Conservation (phyloP, 2,888 invertebrate genomes). For the Diarsia mendica region DNA sequence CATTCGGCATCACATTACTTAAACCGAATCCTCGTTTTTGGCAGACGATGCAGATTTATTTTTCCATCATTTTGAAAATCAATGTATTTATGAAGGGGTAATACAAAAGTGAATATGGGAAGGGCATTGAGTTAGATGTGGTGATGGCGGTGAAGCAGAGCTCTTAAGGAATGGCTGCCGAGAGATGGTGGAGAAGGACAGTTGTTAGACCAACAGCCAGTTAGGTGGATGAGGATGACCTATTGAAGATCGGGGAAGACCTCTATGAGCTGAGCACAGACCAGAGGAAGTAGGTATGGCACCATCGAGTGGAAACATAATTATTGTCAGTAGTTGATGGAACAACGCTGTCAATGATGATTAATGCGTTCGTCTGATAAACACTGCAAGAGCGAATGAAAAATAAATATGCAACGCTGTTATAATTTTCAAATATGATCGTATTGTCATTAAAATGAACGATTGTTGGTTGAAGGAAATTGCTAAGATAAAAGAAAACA, state of each 20-base stretch:
- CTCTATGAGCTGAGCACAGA: neutral
- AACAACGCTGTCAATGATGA: neutral
- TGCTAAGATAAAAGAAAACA: slow-evolving; percentile 23
- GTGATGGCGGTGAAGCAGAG: neutral
- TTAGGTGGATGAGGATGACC: neutral
- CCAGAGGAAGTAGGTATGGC: neutral
- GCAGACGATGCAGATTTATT: slow-evolving; percentile 28
- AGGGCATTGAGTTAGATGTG: neutral
- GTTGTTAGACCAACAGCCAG: neutral
- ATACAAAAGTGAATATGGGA: neutral
- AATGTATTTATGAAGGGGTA: slow-evolving; percentile 5
- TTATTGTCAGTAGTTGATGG: neutral
- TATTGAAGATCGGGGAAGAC: neutral
- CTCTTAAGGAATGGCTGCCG: neutral
- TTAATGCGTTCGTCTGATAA: neutral
- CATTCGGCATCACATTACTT: slow-evolving; percentile 33
- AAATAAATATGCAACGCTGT: slow-evolving; percentile 10
- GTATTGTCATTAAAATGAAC: slow-evolving; percentile 21
- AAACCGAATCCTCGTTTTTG: slow-evolving; percentile 12
- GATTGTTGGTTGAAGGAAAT: slow-evolving; percentile 28
- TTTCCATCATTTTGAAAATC: slow-evolving; percentile 23
- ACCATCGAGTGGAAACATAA: neutral
- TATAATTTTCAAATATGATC: slow-evolving; percentile 26
- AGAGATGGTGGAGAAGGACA: neutral
- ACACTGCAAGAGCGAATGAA: neutral